These are phyloP conservation scores for Drosophila rubida DNA, from an alignment of 2,888 invertebrate genomes.

Conservation along the genomic window DNA sequence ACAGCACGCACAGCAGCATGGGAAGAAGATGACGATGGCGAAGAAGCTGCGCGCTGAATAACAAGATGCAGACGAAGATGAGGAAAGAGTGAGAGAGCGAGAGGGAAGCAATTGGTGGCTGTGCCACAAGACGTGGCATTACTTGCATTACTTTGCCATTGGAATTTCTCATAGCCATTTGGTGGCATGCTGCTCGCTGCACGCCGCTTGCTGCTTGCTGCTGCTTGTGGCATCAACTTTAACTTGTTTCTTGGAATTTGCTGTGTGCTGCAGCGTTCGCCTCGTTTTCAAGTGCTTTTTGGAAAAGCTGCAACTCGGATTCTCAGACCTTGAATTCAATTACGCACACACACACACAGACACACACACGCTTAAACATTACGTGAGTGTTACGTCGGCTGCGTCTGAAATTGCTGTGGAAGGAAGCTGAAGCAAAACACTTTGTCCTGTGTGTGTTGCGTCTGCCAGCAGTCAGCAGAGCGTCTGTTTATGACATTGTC, in stretches of 20 bases:
- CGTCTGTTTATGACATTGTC: conserved; percentile 65
- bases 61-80: neutral
- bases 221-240: conserved; percentile 41
- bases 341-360: conserved; percentile 28
- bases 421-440: conserved; percentile 46
- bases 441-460: conserved; percentile 58
- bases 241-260: conserved; percentile 75
- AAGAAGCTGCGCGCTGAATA: neutral
- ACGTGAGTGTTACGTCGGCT: conserved; percentile 32
- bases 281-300: conserved; percentile 66
- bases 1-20: conserved; percentile 25
- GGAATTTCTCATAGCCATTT: conserved; percentile 65
- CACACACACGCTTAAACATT: conserved; percentile 12
- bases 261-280: neutral
- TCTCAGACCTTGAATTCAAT: conserved; percentile 71
- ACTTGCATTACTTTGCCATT: conserved; percentile 71
- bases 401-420: conserved; percentile 21
- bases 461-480: conserved; percentile 2
- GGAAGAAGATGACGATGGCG: conserved; percentile 6
- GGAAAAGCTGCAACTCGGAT: conserved; percentile 44
- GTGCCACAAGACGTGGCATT: conserved; percentile 41
- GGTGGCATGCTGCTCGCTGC: conserved; percentile 3
- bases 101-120: conserved; percentile 13
- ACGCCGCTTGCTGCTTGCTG: neutral
- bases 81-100: conserved; percentile 13